Percentiles rank a stretch among this genome's conserved stretches.
These are phyloP conservation scores for Andrena hattorfiana DNA, from an alignment of 2,888 invertebrate species.

Conservation along the genomic window DNA sequence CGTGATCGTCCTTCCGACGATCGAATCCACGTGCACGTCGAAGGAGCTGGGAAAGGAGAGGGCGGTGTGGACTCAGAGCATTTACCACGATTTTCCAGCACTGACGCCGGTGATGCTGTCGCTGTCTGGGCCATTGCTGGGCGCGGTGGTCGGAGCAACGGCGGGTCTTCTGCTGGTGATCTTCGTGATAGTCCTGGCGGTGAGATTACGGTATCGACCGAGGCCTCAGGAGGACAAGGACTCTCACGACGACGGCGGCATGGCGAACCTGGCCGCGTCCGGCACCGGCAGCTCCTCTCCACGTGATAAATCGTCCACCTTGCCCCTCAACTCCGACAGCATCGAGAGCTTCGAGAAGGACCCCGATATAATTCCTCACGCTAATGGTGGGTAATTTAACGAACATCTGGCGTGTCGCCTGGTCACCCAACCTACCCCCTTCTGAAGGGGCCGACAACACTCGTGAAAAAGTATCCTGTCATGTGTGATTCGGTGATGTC, in stretches of 20 bases:
- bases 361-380: conserved; percentile 83
- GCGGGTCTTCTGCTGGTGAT: conserved; percentile 82
- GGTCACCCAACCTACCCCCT: neutral
- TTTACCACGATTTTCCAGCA: conserved; percentile 69
- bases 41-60: neutral
- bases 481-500: no score
- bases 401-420: conserved; percentile 32
- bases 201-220: conserved; percentile 79
- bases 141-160: conserved; percentile 82
- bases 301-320: conserved; percentile 80
- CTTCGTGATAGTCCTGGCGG: conserved; percentile 81
- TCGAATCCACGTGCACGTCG: neutral
- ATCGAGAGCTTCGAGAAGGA: conserved; percentile 84
- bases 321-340: conserved; percentile 81
- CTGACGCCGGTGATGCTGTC: conserved; percentile 82
- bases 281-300: conserved; percentile 71
- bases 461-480: no score
- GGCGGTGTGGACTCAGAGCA: conserved; percentile 14
- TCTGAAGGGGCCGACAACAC: no score
- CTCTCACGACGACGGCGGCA: conserved; percentile 82
- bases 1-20: conserved; percentile 22
- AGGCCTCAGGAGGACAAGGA: conserved; percentile 81
- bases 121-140: conserved; percentile 82
- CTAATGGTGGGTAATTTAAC: conserved; percentile 78
- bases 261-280: conserved; percentile 80